These are phyloP conservation scores for Drosophila ogumai DNA, from an alignment of 1,140 invertebrate genomes.

Conservation along the genomic window DNA sequence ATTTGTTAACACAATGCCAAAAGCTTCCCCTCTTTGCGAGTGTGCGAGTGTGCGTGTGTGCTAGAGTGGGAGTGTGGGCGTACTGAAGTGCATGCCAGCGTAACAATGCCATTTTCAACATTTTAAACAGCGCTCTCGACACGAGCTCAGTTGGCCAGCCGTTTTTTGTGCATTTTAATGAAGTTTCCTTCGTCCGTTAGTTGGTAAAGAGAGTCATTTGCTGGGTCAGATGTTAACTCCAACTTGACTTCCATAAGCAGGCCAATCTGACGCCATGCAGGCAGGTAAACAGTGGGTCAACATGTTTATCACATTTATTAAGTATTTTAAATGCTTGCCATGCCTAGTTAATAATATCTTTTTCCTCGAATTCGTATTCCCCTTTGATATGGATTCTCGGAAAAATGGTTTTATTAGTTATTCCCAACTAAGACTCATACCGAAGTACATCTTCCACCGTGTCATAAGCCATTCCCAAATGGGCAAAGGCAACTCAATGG, in stretches of 20 bases:
- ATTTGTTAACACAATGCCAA: slow-evolving; percentile 76
- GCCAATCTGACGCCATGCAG: neutral
- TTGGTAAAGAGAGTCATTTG: slow-evolving; percentile 2
- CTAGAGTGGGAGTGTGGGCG: neutral
- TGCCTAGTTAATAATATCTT: too few relatives aligned
- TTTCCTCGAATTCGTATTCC: neutral
- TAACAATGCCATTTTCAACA: slow-evolving; percentile 54
- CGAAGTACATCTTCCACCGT: neutral
- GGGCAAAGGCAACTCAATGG: slow-evolving; percentile 5
- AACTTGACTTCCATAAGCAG: neutral
- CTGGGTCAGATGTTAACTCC: neutral
- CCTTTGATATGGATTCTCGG: too few relatives aligned
- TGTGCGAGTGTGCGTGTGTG: neutral
- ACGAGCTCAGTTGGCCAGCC: slow-evolving; percentile 21
- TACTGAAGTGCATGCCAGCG: slow-evolving; percentile 37
- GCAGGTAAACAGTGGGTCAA: neutral
- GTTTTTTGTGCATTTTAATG: slow-evolving; percentile 38
- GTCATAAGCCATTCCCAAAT: neutral
- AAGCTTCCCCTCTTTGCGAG: slow-evolving; percentile 12
- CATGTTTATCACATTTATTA: too few relatives aligned
- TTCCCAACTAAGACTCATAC: neutral
- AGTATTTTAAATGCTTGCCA: too few relatives aligned
- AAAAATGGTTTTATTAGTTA: neutral
- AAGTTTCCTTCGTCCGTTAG: neutral
- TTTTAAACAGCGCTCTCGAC: slow-evolving; percentile 50